A percentile compares a stretch with the other conserved stretches of the same genome.
Evolutionary conservation across 2,113 vertebrate species (phyloP).

Genomic region (Alligator mississippiensis): DNA sequence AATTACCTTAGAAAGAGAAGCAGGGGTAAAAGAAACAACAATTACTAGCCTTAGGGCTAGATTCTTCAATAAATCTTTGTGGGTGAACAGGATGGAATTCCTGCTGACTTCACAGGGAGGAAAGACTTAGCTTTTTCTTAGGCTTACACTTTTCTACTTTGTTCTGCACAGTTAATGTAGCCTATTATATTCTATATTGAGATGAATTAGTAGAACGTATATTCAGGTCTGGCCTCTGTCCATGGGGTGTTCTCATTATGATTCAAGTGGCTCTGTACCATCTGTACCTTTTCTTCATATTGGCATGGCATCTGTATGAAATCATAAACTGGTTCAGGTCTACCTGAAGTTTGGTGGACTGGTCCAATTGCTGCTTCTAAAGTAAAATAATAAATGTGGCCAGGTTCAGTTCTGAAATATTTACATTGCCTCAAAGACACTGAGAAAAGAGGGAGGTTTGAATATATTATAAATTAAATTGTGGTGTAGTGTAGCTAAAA

Average conservation of each 20-base stretch:
- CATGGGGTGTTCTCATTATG: background rate
- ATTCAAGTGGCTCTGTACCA: rapidly evolving
- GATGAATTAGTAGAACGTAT: background rate
- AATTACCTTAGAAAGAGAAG: background rate
- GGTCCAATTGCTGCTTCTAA: background rate
- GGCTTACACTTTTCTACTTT: background rate
- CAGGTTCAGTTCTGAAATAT: background rate
- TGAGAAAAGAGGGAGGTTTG: background rate
- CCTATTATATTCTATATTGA: background rate
- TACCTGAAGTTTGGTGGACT: background rate
- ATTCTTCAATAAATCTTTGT: background rate
- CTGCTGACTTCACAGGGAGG: rapidly evolving
- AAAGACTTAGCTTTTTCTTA: background rate
- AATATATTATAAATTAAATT: background rate
- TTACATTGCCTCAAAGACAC: background rate
- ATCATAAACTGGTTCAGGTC: background rate
- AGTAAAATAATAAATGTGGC: background rate
- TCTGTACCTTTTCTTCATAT: background rate
- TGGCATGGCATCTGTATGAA: background rate
- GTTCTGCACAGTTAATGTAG: background rate
- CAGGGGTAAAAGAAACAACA: background rate
- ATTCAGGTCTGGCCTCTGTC: background rate
- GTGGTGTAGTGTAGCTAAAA: background rate
- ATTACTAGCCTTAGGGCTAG: background rate
- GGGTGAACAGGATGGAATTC: too few relatives aligned